Percentiles rank a stretch among this genome's conserved stretches.
These are phyloP conservation scores for Zaprionus africanus DNA, from an alignment of 1,140 invertebrate species.

Conservation along the genomic window DNA sequence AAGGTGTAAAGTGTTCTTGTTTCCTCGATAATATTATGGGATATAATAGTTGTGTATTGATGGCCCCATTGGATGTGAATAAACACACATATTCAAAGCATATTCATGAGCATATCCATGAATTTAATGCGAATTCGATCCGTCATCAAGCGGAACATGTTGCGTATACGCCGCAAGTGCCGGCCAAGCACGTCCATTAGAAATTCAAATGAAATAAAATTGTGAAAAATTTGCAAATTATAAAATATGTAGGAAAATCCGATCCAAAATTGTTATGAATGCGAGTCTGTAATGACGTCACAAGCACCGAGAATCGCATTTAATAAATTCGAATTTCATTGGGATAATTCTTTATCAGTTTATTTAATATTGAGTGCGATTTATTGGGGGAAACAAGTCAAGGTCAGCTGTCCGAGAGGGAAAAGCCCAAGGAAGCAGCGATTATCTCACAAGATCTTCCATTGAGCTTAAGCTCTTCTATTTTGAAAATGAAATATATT, in stretches of 20 bases:
- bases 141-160: conserved; percentile 41
- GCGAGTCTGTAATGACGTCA: not conserved
- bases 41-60: not conserved
- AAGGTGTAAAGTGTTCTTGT: not conserved
- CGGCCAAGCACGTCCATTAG: conserved; percentile 27
- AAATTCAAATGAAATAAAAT: not conserved
- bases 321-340: conserved; percentile 29
- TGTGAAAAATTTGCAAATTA: not conserved
- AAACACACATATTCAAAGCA: conserved; percentile 24
- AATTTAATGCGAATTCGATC: conserved; percentile 36
- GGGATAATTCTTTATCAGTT: conserved; percentile 3
- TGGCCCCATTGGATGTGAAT: conserved; percentile 15
- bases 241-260: not conserved
- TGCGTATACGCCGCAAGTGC: conserved; percentile 48
- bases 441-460: not conserved
- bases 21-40: not conserved
- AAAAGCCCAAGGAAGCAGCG: conserved; percentile 21
- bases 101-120: not conserved
- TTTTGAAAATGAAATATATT: not conserved
- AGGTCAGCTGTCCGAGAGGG: conserved; percentile 6
- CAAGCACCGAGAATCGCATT: not conserved
- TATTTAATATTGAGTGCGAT: conserved; percentile 30
- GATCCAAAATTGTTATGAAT: not conserved
- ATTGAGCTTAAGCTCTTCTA: not conserved
- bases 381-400: conserved; percentile 14